phyloP scores from a whole-genome alignment of 2,113 vertebrate genomes.

The Elanus axillaris region DNA sequence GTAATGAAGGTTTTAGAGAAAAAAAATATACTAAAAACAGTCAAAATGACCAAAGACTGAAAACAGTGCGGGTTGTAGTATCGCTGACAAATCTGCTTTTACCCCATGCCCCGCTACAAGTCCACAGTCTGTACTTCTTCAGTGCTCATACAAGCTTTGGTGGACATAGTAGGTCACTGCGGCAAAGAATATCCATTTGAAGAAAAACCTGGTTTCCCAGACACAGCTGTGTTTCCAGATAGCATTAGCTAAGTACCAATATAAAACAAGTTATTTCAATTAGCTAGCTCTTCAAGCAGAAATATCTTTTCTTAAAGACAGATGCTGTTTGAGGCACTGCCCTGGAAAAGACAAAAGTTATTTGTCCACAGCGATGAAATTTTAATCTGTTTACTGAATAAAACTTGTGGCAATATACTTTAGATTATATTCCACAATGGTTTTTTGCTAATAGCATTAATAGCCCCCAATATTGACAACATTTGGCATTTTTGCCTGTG shows the following conservation, averaged over 20 bases:
- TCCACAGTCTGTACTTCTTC: not conserved
- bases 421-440: not conserved
- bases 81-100: not conserved
- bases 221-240: not conserved
- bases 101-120: not conserved
- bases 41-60: not conserved
- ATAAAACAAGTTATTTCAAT: not conserved
- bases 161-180: not conserved
- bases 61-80: not conserved
- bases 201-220: accelerated
- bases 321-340: not conserved
- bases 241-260: not conserved
- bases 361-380: not conserved
- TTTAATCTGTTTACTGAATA: not conserved
- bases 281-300: not conserved
- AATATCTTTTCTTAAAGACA: not conserved
- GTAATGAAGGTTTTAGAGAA: not conserved
- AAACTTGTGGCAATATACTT: not conserved
- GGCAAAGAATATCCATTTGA: not conserved
- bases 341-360: not conserved
- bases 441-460: not conserved
- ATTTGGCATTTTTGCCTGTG: not conserved
- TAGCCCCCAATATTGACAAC: not conserved
- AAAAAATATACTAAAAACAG: not conserved
- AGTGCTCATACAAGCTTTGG: not conserved